Conservation (phyloP, 2,113 vertebrate species). For the Poecilia latipinna region DNA sequence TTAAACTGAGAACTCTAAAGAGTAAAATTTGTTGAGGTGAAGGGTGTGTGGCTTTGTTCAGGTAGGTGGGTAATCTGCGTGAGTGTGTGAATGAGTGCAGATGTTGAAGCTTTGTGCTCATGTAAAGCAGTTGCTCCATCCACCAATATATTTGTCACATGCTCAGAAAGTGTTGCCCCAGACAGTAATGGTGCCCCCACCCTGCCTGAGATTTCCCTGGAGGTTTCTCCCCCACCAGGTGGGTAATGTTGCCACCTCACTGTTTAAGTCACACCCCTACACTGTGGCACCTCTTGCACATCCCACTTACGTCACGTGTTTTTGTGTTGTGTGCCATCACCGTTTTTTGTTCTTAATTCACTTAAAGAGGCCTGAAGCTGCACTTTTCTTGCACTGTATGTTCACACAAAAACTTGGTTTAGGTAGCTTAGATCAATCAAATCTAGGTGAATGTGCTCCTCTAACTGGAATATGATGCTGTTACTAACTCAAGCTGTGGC, state of each 20-base stretch:
- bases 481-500: conserved; percentile 47
- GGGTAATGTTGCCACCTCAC: conserved; percentile 61
- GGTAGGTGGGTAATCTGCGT: conserved; percentile 36
- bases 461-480: conserved; percentile 23
- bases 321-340: conserved; percentile 65
- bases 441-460: not conserved
- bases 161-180: conserved; percentile 80
- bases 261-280: not conserved
- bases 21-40: conserved; percentile 6
- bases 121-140: conserved; percentile 75
- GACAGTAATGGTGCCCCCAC: conserved; percentile 70
- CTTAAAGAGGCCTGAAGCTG: conserved; percentile 52
- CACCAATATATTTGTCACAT: conserved; percentile 79
- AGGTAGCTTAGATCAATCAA: conserved; percentile 9
- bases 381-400: conserved; percentile 43
- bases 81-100: conserved; percentile 18
- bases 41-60: conserved; percentile 22
- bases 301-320: conserved; percentile 71
- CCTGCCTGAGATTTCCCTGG: conserved; percentile 77
- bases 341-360: conserved; percentile 47
- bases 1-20: not conserved
- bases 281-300: conserved; percentile 52
- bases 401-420: conserved; percentile 13
- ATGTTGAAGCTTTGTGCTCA: conserved; percentile 71
- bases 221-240: conserved; percentile 81